Evolutionary conservation across 1,140 invertebrate species (phyloP).

Genomic region (Matsumurasca onukii): DNA sequence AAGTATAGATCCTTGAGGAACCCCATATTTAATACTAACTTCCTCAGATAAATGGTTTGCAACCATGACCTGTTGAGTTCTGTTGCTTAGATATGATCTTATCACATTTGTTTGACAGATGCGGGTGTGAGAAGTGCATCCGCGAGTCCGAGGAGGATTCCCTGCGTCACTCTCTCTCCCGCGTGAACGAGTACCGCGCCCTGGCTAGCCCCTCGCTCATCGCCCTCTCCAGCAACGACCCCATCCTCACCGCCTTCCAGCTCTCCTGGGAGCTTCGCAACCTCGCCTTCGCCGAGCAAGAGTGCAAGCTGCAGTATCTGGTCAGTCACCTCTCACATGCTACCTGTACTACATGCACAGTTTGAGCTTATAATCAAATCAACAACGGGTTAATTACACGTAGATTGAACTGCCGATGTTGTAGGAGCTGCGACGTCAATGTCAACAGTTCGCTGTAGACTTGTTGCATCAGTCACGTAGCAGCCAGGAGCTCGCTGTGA

Average conservation of each 20-base stretch:
- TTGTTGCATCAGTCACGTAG: conserved; percentile 85
- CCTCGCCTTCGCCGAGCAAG: conserved; percentile 76
- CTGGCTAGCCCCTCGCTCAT: conserved; percentile 89
- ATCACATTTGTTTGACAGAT: conserved; percentile 53
- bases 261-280: conserved; percentile 79
- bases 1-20: too few species aligned
- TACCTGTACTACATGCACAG: not conserved
- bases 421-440: conserved; percentile 74
- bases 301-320: conserved; percentile 76
- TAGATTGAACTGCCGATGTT: conserved; percentile 18
- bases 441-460: conserved; percentile 89
- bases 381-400: not conserved
- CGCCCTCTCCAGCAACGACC: conserved; percentile 80
- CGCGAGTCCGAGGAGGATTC: conserved; percentile 62
- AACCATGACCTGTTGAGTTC: too few species aligned
- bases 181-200: conserved; percentile 91
- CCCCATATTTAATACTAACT: too few species aligned
- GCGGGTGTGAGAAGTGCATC: conserved; percentile 78
- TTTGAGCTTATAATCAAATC: not conserved
- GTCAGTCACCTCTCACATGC: conserved; percentile 40
- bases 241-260: conserved; percentile 80
- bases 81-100: too few species aligned
- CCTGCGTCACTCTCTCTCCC: conserved; percentile 75
- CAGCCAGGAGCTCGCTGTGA: conserved; percentile 87
- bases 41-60: too few species aligned